Evolutionary conservation across 2,888 invertebrate genomes (phyloP), one percentile per base, ranked within the genome.

Genomic region (Zele albiditarsus): DNA sequence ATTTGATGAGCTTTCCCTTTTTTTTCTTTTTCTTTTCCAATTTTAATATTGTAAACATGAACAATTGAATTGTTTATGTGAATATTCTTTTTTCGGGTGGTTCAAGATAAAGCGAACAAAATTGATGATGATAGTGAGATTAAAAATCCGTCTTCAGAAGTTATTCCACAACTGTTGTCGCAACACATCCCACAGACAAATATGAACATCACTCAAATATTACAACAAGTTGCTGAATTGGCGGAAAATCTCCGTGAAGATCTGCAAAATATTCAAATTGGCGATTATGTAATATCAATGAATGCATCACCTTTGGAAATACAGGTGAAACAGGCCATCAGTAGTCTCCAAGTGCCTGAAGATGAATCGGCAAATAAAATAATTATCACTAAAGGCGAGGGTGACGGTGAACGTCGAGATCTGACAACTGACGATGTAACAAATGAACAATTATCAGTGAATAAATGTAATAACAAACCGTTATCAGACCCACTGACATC

Each of bases 201-300:
- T 46, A 46, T 53, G 31, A 58, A 33, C 38, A 53, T 74, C 27
- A 31, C 38, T 5, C 57, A 58, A 2, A 74, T 74, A n/a, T 23
- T 75, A 2, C 46, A 57, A 3, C 63, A 71, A 20, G 46, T 71
- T 12, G 71, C 74, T 6, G 53, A 31, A 42, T 14, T 75, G 4
- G 77, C 71, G 23, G 82, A 80, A 63, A 62, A 33, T 25, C 49
- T 75, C 16, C 42, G 49, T 23, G 75, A 73, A 20, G 82, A 78
- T 63, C 78, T 86, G 33, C 80, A 76, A 31, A 81, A 82, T 49
- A 70, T 86, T 20, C 83, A 82, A 49, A 85, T 86, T 33, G 86
- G 86, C 4, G 86, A 86, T 69, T 80, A 75, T 20, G 23, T 72
- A 0, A 57, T 78, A 20, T 76, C 71, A 20, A 71, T 76, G 14